Conservation (phyloP, 2,113 vertebrate genomes). For the Misgurnus mizolepis region DNA sequence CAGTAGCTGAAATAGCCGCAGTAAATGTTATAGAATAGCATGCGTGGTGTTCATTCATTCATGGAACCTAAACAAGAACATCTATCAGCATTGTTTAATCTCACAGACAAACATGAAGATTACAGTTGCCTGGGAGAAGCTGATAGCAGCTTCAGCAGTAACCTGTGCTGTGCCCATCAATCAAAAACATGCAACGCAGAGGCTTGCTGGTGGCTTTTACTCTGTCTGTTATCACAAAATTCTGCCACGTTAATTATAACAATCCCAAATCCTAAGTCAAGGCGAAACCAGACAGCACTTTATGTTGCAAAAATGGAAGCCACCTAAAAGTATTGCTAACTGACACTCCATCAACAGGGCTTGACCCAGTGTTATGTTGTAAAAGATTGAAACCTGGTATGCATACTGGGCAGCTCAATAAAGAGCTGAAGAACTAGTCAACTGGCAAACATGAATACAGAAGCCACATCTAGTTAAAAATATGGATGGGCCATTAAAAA, state of each 20-base stretch:
- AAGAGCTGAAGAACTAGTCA: too few species aligned
- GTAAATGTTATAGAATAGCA: conserved; percentile 15
- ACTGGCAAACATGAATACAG: too few species aligned
- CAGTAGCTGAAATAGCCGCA: background rate
- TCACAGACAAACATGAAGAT: background rate
- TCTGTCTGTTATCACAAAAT: conserved; percentile 55
- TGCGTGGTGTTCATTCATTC: background rate
- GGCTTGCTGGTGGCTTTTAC: conserved; percentile 36
- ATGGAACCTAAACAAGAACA: conserved; percentile 29
- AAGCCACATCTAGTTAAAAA: too few species aligned
- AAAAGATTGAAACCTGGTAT: conserved; percentile 29
- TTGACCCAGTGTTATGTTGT: conserved; percentile 37
- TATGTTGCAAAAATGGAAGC: conserved; percentile 31
- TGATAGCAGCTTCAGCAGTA: conserved; percentile 37
- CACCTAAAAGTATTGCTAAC: conserved; percentile 48
- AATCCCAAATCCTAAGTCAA: conserved; percentile 44
- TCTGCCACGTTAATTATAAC: conserved; percentile 60
- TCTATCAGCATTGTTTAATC: background rate
- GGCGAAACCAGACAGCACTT: conserved; percentile 48
- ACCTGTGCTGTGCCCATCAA: conserved; percentile 54
- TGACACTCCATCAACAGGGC: conserved; percentile 52
- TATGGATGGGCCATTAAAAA: too few species aligned
- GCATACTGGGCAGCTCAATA: background rate
- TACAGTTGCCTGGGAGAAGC: conserved; percentile 18
- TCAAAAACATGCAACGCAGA: conserved; percentile 55